Evolutionary conservation across 2,888 invertebrate genomes (phyloP).

Genomic region (Drosophila flavopinicola): DNA sequence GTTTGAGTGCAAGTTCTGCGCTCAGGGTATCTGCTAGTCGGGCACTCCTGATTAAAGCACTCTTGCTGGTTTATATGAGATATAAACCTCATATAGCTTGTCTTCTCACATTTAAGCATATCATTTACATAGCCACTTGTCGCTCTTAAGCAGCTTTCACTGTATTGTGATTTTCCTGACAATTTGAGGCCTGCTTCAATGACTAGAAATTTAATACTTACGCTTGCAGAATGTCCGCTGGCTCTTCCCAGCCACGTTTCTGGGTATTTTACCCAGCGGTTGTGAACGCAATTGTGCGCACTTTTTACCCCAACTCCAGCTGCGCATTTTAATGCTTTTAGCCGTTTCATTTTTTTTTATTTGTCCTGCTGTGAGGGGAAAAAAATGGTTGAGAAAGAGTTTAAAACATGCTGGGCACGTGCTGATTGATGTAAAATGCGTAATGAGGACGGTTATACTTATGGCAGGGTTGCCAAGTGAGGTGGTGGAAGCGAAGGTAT

Average conservation of each 20-base stretch:
- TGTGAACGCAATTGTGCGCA: constrained; percentile 70
- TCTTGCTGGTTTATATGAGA: too few species aligned
- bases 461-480: constrained; percentile 16
- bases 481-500: constrained; percentile 4
- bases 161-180: constrained; percentile 1
- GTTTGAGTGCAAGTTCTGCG: too few species aligned
- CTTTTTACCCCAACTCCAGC: constrained; percentile 37
- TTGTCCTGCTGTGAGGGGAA: constrained; percentile 4
- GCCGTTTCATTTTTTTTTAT: constrained; percentile 18
- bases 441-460: constrained; percentile 74
- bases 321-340: constrained; percentile 59
- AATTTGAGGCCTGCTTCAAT: too few species aligned
- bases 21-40: too few species aligned
- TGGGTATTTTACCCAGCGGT: constrained; percentile 59
- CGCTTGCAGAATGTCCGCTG: background rate
- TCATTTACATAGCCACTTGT: background rate
- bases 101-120: background rate
- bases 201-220: constrained; percentile 13
- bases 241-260: constrained; percentile 35
- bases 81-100: background rate
- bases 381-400: constrained; percentile 49
- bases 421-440: constrained; percentile 78
- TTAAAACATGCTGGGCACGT: constrained; percentile 72
- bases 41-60: too few species aligned
- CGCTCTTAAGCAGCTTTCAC: background rate